phyloP scores from a whole-genome alignment of 1,140 invertebrate species.

The Tigriopus japonicus region DNA sequence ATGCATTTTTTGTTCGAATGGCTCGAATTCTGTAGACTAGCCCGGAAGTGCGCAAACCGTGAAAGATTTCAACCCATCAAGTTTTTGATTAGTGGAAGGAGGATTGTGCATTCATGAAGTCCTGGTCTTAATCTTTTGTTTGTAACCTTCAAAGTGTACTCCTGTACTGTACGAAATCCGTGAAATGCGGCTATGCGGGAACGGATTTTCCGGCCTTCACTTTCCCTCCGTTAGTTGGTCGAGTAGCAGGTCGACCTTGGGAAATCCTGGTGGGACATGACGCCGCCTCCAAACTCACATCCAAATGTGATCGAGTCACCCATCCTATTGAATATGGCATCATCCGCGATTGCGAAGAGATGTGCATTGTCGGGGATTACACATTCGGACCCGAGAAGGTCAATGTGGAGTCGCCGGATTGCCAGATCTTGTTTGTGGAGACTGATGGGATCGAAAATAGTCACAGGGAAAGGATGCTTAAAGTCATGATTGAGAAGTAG shows the following conservation, averaged over 20 bases:
- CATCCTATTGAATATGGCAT: slow-evolving; percentile 99
- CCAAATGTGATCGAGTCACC: slow-evolving; percentile 91
- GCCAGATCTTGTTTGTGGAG: slow-evolving; percentile 94
- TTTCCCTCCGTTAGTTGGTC: slow-evolving; percentile 95
- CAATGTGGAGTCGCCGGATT: slow-evolving; percentile 80
- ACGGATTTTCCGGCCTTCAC: slow-evolving; percentile 96
- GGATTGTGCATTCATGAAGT: too few species aligned
- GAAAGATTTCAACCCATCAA: too few species aligned
- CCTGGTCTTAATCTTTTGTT: too few species aligned
- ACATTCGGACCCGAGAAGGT: slow-evolving; percentile 95
- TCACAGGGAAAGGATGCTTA: slow-evolving; percentile 96
- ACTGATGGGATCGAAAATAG: slow-evolving; percentile 97
- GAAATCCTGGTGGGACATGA: slow-evolving; percentile 99
- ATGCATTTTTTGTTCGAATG: too few species aligned
- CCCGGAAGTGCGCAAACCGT: too few species aligned
- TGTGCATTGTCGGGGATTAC: slow-evolving; percentile 98
- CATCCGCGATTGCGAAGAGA: slow-evolving; percentile 92
- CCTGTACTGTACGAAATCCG: slow-evolving; percentile 96
- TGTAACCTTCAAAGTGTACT: too few species aligned
- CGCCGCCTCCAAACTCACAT: slow-evolving; percentile 85
- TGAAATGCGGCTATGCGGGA: slow-evolving; percentile 98
- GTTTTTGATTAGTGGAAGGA: too few species aligned
- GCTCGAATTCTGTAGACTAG: too few species aligned
- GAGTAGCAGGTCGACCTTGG: slow-evolving; percentile 92
- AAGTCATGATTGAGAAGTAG: slow-evolving; percentile 99